Percentiles rank a stretch among this genome's conserved stretches.
Evolutionary conservation across 2,888 invertebrate species (phyloP).

Genomic region (Cephalotes varians): DNA sequence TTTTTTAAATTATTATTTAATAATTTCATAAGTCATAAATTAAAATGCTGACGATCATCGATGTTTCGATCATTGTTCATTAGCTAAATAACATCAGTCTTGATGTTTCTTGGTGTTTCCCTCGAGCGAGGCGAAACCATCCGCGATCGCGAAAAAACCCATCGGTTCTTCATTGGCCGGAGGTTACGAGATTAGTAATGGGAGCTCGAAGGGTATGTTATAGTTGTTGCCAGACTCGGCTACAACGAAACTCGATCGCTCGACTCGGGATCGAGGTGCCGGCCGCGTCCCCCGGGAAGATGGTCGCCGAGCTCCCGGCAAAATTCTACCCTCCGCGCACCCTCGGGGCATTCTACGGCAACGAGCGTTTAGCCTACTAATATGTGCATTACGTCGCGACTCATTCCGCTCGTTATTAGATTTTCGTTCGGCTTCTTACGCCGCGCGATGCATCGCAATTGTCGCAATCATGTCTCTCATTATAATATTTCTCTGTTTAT

Average conservation of each 20-base stretch:
- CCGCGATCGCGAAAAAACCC: constrained; percentile 3
- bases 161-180: constrained; percentile 70
- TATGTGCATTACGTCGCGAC: constrained; percentile 72
- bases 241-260: constrained; percentile 79
- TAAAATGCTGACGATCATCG: not conserved
- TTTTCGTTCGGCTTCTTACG: constrained; percentile 12
- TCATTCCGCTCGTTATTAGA: constrained; percentile 32
- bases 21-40: not conserved
- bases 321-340: constrained; percentile 75
- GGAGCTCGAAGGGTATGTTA: constrained; percentile 61
- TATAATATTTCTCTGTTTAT: not conserved
- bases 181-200: constrained; percentile 80
- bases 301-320: constrained; percentile 77
- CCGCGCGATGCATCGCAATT: constrained; percentile 1
- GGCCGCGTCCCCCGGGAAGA: constrained; percentile 80
- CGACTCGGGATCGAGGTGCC: constrained; percentile 76
- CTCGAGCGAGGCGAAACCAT: not conserved
- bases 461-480: not conserved
- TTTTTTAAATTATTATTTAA: not conserved
- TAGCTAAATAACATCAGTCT: not conserved
- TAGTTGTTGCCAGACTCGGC: constrained; percentile 69
- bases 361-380: constrained; percentile 81
- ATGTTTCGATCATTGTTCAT: not conserved
- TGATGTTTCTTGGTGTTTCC: not conserved
- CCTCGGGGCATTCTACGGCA: constrained; percentile 73